phyloP scores from a whole-genome alignment of 2,888 invertebrate species.

The Crioceris asparagi region DNA sequence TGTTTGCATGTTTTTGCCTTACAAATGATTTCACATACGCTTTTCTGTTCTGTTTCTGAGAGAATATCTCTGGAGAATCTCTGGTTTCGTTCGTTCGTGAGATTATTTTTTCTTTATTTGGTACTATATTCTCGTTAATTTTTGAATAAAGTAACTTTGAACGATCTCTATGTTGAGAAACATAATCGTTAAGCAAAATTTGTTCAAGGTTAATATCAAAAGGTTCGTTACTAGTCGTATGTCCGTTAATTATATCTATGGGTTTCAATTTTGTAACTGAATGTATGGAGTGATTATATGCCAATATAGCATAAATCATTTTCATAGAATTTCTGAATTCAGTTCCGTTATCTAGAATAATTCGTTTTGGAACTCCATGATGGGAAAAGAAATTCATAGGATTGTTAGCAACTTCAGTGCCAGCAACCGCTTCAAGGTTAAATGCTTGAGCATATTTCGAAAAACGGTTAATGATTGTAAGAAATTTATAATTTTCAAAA shows the following conservation, averaged over 20 bases:
- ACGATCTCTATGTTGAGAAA: conserved; percentile 3
- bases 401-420: conserved; percentile 11
- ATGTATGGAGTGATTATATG: conserved; percentile 7
- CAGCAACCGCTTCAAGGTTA: conserved; percentile 2
- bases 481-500: conserved; percentile 14
- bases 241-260: conserved; percentile 6
- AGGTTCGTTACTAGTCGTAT: conserved; percentile 4
- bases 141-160: neutral
- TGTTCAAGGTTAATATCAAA: conserved; percentile 3
- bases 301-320: conserved; percentile 6
- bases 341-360: conserved; percentile 16
- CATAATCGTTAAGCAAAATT: conserved; percentile 1
- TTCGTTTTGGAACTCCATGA: conserved; percentile 15
- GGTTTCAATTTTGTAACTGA: conserved; percentile 6
- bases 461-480: conserved; percentile 17
- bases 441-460: conserved; percentile 18
- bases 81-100: neutral
- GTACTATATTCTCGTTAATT: neutral
- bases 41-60: conserved; percentile 1
- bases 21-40: too few species aligned
- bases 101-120: conserved; percentile 1
- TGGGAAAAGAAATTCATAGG: conserved; percentile 15
- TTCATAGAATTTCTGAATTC: conserved; percentile 17
- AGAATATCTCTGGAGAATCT: conserved; percentile 1
- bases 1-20: neutral